Evolutionary conservation across 1,140 invertebrate species (phyloP).

Genomic region (Halesus radiatus): DNA sequence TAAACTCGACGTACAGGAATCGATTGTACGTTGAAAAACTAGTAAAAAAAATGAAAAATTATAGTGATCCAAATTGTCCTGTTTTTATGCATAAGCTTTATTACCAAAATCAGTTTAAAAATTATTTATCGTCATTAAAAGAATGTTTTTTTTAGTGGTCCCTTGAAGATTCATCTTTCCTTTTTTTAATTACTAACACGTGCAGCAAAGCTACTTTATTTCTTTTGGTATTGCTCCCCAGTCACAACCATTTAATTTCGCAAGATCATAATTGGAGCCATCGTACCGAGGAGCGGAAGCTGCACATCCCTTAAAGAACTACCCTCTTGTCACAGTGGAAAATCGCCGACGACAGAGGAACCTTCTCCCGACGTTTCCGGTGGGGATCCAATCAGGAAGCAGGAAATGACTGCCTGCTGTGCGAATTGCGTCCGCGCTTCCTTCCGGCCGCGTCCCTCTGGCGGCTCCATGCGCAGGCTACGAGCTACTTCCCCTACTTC

Average conservation of each 20-base stretch:
- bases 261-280: conserved; percentile 8
- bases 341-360: conserved; percentile 17
- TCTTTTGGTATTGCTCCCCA: background rate
- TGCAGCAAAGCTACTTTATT: background rate
- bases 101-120: too few species aligned
- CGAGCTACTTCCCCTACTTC: background rate
- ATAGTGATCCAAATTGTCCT: too few species aligned
- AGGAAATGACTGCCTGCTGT: conserved; percentile 57
- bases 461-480: background rate
- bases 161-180: background rate
- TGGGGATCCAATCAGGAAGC: conserved; percentile 56
- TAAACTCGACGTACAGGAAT: too few species aligned
- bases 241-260: conserved; percentile 11
- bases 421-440: conserved; percentile 52
- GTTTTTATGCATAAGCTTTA: too few species aligned
- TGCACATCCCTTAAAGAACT: conserved; percentile 12
- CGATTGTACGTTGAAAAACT: too few species aligned
- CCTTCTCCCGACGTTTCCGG: conserved; percentile 47
- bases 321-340: background rate
- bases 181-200: conserved; percentile 1
- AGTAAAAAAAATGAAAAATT: too few species aligned
- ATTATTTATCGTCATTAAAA: too few species aligned
- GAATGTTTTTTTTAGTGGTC: too few species aligned
- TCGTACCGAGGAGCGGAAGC: conserved; percentile 14
- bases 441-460: conserved; percentile 39